Percentiles rank a stretch among this genome's conserved stretches.
Conservation (phyloP, 2,888 invertebrate genomes). For the Plagodis pulveraria region DNA sequence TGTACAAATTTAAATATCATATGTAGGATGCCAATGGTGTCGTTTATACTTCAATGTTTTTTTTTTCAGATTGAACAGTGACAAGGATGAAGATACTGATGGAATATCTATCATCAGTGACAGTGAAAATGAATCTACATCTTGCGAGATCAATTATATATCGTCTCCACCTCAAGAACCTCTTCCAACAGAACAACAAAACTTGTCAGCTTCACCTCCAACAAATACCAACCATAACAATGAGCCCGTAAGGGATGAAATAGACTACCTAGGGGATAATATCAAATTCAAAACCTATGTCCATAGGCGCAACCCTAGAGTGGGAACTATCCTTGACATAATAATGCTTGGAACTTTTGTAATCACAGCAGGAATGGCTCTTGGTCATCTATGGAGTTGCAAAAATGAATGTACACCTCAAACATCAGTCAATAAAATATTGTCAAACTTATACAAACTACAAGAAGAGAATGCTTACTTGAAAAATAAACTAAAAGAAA, state of each 20-base stretch:
- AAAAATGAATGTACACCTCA: slow-evolving; percentile 71
- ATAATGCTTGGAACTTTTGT: slow-evolving; percentile 75
- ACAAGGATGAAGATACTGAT: slow-evolving; percentile 81
- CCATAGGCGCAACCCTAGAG: slow-evolving; percentile 75
- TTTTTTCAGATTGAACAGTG: slow-evolving; percentile 53
- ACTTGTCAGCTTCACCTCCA: slow-evolving; percentile 13
- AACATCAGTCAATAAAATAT: slow-evolving; percentile 74
- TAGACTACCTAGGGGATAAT: slow-evolving; percentile 64
- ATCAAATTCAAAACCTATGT: slow-evolving; percentile 77
- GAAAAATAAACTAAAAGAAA: slow-evolving; percentile 70
- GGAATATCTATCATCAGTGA: slow-evolving; percentile 81
- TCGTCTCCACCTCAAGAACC: slow-evolving; percentile 48
- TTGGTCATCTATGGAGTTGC: slow-evolving; percentile 82
- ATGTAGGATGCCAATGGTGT: background rate
- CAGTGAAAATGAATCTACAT: slow-evolving; percentile 70
- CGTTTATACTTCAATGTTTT: slow-evolving; percentile 2
- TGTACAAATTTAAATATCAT: too few relatives aligned
- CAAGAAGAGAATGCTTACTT: slow-evolving; percentile 80
- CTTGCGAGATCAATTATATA: slow-evolving; percentile 56
- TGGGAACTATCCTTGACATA: slow-evolving; percentile 76
- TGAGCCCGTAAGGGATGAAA: slow-evolving; percentile 54
- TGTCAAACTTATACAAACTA: slow-evolving; percentile 78
- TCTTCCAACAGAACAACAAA: slow-evolving; percentile 46
- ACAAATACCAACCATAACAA: slow-evolving; percentile 33
- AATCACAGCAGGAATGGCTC: slow-evolving; percentile 78